Evolutionary conservation across 2,888 invertebrate genomes (phyloP).

Genomic region (Eristalinus sepulchralis): DNA sequence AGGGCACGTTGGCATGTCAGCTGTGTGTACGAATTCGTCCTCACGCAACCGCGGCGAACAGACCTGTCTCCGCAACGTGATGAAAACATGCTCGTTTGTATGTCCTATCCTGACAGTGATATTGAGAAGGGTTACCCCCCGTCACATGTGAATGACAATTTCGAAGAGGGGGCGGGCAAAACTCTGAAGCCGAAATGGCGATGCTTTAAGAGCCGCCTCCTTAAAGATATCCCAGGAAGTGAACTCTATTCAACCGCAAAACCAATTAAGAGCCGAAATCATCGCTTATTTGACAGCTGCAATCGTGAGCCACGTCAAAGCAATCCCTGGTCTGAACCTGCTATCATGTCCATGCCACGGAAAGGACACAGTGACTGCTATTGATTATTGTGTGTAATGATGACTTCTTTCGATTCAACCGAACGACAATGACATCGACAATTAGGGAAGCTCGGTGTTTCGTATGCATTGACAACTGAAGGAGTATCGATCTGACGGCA

Average conservation of each 20-base stretch:
- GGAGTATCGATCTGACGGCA: background rate
- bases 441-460: conserved; percentile 5
- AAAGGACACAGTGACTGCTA: background rate
- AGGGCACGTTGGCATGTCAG: background rate
- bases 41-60: background rate
- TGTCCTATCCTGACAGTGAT: background rate
- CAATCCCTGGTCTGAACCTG: too few relatives aligned
- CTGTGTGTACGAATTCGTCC: background rate
- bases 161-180: background rate
- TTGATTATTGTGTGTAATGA: background rate
- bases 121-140: background rate
- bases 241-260: background rate
- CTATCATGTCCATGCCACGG: background rate
- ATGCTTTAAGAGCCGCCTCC: background rate
- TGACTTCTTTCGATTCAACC: background rate
- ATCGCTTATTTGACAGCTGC: background rate
- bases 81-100: background rate
- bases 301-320: background rate
- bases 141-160: conserved; percentile 3
- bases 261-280: background rate
- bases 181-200: too few relatives aligned
- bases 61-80: background rate
- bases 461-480: background rate
- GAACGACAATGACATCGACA: background rate
- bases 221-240: background rate